A percentile compares a stretch with the other conserved stretches of the same genome.
Evolutionary conservation across 2,113 vertebrate species (phyloP).

Genomic region (Gnathonemus longibarbis): DNA sequence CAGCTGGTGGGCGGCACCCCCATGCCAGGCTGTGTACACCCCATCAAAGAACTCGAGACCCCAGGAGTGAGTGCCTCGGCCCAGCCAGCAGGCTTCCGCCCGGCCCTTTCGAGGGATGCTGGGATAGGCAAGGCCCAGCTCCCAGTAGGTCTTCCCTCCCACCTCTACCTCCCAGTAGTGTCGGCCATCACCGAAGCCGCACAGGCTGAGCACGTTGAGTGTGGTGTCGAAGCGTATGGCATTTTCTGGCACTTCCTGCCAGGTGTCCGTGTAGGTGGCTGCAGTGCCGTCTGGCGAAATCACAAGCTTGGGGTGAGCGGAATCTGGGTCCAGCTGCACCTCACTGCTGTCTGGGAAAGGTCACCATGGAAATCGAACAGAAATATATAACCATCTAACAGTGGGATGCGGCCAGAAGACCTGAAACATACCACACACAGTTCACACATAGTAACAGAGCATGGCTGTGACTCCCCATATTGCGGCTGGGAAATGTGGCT

Average conservation of each 20-base stretch:
- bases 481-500: background rate
- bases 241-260: constrained; percentile 62
- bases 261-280: constrained; percentile 54
- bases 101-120: constrained; percentile 67
- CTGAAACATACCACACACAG: background rate
- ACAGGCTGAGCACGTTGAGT: constrained; percentile 66
- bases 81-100: constrained; percentile 76
- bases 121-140: constrained; percentile 71
- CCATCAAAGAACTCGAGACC: constrained; percentile 74
- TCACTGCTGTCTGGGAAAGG: constrained; percentile 51
- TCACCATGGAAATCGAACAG: background rate
- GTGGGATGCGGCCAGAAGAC: background rate
- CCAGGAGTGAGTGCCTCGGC: constrained; percentile 64
- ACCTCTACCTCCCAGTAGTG: constrained; percentile 85
- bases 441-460: background rate
- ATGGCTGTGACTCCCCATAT: background rate
- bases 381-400: constrained; percentile 13
- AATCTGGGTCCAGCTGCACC: constrained; percentile 55
- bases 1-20: constrained; percentile 46
- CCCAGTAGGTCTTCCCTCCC: constrained; percentile 78
- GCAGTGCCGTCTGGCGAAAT: constrained; percentile 53
- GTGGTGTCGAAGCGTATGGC: constrained; percentile 73
- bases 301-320: constrained; percentile 63
- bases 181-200: constrained; percentile 62
- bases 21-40: constrained; percentile 70